Percentiles rank a stretch among this genome's conserved stretches.
Conservation (phyloP, 2,113 vertebrate genomes). For the Nerophis lumbriciformis region DNA sequence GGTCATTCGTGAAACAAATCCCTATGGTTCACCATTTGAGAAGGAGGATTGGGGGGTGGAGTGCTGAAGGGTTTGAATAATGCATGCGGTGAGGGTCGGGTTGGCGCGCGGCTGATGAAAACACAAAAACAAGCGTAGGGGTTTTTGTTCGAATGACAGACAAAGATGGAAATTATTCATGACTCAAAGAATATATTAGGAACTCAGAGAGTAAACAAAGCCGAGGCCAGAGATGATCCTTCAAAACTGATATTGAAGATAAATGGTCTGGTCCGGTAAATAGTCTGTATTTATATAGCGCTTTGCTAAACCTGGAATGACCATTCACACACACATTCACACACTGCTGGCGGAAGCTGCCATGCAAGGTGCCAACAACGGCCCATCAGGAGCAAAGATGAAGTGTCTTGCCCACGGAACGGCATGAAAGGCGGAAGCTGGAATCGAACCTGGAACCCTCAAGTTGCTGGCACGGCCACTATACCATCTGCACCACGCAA, state of each 20-base stretch:
- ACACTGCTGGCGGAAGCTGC: too few relatives aligned
- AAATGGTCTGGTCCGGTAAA: neutral
- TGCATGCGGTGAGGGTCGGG: conserved; percentile 15
- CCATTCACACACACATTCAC: too few relatives aligned
- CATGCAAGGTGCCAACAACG: too few relatives aligned
- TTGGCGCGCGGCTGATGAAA: conserved; percentile 21
- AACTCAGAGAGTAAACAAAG: conserved; percentile 20
- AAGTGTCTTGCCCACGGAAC: too few relatives aligned
- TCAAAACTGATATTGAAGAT: neutral
- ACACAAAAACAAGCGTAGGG: neutral
- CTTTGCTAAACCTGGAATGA: too few relatives aligned
- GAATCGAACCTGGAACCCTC: too few relatives aligned
- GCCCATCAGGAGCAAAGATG: too few relatives aligned
- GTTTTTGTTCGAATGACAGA: conserved; percentile 9
- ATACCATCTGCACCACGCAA: too few relatives aligned
- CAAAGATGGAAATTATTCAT: conserved; percentile 15
- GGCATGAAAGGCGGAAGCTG: too few relatives aligned
- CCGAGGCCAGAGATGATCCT: neutral
- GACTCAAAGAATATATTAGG: conserved; percentile 19
- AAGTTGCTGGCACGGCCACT: too few relatives aligned
- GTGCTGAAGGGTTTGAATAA: conserved; percentile 36
- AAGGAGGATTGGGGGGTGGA: neutral
- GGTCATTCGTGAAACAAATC: conserved; percentile 21
- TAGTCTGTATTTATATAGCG: too few relatives aligned
- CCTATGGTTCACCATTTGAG: conserved; percentile 24